phyloP scores from a whole-genome alignment of 2,797 vertebrate genomes.

The Schizopygopsis malacanthus region DNA sequence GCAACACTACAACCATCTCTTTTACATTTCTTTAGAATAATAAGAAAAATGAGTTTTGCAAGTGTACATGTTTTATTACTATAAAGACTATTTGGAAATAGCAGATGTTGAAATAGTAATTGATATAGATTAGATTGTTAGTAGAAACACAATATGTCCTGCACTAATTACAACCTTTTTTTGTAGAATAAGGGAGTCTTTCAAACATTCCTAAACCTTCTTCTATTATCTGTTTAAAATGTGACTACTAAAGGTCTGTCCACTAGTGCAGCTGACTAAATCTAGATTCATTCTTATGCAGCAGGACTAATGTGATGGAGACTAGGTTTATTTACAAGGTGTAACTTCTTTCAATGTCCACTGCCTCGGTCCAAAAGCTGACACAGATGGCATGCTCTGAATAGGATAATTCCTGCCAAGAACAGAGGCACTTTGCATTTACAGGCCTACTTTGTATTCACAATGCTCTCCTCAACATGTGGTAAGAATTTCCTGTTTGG shows the following conservation, averaged over 20 bases:
- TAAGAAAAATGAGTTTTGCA: not conserved
- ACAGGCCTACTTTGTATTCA: slow-evolving; percentile 29
- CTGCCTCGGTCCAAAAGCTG: slow-evolving; percentile 16
- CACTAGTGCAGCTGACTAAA: not conserved
- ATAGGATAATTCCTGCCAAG: slow-evolving; percentile 25
- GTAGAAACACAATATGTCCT: not conserved
- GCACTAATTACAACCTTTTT: not conserved
- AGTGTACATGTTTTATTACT: not conserved
- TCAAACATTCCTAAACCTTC: not conserved
- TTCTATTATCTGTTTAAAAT: slow-evolving; percentile 8
- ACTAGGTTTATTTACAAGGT: not conserved
- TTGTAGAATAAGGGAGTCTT: not conserved
- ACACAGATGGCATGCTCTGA: slow-evolving; percentile 30
- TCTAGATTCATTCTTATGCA: not conserved
- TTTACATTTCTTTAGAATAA: not conserved
- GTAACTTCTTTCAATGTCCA: slow-evolving; percentile 5
- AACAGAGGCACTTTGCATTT: not conserved
- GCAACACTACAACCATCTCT: not conserved
- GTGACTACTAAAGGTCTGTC: not conserved
- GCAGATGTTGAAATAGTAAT: not conserved
- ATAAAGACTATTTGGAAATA: not conserved
- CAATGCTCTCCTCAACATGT: not conserved
- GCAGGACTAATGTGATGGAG: not conserved
- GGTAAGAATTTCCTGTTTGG: not conserved
- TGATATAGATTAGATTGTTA: not conserved